phyloP scores from a whole-genome alignment of 2,888 invertebrate species.

The Amblyjoppa fuscipennis region DNA sequence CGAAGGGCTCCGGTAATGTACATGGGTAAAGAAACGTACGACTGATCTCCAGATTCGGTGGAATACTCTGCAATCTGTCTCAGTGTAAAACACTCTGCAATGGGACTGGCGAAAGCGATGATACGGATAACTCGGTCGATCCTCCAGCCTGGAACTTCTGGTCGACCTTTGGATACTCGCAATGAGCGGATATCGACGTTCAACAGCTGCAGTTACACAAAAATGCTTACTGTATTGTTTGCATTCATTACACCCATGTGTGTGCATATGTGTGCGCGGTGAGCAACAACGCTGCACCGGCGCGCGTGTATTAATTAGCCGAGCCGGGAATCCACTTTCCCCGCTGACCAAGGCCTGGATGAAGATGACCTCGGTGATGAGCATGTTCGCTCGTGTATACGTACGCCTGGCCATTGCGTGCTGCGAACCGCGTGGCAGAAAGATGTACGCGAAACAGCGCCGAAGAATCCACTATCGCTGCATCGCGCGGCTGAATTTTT shows the following conservation, averaged over 20 bases:
- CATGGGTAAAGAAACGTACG: too few relatives aligned
- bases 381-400: conserved; percentile 2
- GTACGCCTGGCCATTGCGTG: conserved; percentile 37
- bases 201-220: not conserved
- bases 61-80: too few relatives aligned
- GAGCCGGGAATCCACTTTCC: conserved; percentile 73
- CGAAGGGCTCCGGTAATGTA: not conserved
- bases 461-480: conserved; percentile 22
- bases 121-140: conserved; percentile 1
- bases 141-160: not conserved
- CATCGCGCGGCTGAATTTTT: conserved; percentile 39
- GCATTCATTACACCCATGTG: not conserved
- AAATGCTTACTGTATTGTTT: not conserved
- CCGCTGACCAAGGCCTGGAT: conserved; percentile 66
- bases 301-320: conserved; percentile 69
- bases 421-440: conserved; percentile 8
- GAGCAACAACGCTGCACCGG: conserved; percentile 22
- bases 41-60: too few relatives aligned
- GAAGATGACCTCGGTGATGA: conserved; percentile 64
- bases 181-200: not conserved
- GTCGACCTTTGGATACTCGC: not conserved
- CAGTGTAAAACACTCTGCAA: too few relatives aligned
- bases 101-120: not conserved
- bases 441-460: conserved; percentile 14
- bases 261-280: not conserved